Evolutionary conservation across 2,797 vertebrate genomes (phyloP), one percentile per base, ranked within the genome.

Genomic region (Paramormyrops hopkinsi): DNA sequence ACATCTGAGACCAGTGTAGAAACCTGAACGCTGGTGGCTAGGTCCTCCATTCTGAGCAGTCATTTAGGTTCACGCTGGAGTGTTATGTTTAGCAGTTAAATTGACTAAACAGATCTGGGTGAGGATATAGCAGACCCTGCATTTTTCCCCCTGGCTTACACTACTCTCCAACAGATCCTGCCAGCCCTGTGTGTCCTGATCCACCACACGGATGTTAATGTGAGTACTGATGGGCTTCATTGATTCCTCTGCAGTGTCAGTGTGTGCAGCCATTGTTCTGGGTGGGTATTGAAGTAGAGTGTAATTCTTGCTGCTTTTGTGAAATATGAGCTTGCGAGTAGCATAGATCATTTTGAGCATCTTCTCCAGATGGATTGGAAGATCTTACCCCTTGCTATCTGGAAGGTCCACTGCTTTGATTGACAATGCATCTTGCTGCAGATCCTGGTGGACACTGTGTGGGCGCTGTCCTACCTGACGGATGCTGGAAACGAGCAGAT

Each of bases 361-460:
- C 9, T 41, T 12, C n/a, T 50, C 48, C 19, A 1, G 8, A 53
- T 12, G 3, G n/a, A 25, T 33, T 22, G 46, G 11, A 51, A 48
- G 50, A 46, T 46, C 44, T 25, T 9, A 1, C 51, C 4, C 4
- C 22, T 86, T 29, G 50, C 22, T 86, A 2, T 44, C 17, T 87
- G 41, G 6, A 22, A 14, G 29, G 2, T 2, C 51, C 17, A 37
- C 62, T 83, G 8, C 14, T 79, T 11, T 87, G 2, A 46, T n/a
- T 50, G 54, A 56, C 17, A 25, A 0, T 19, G 48, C 2, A 11
- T 79, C 89, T 89, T 2, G 88, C 1, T 89, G 0, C 93, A 99
- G 98, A 99, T 99, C 93, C 94, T 99, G 95, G 99, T 99, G 92
- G 99, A 99, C 94, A 99, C 99, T 0, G 98, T 99, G 87, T 99